These are phyloP conservation scores for Gallinago nigripennis DNA, from an alignment of 2,797 vertebrate species.

Conservation along the genomic window DNA sequence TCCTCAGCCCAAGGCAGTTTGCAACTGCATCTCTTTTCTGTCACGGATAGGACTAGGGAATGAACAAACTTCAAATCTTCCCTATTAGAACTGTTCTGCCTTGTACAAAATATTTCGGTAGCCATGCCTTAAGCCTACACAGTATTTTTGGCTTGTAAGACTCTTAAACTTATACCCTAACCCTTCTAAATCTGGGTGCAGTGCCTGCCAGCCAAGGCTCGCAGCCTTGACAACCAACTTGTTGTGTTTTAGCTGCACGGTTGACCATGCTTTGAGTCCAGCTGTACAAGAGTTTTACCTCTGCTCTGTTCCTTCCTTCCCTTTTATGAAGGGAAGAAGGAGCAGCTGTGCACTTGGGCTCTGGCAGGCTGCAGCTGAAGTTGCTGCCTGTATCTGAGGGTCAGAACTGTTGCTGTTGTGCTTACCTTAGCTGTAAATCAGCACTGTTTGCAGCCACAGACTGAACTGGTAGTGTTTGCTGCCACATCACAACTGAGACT, in stretches of 20 bases:
- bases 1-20: neutral
- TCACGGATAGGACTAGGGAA: accelerated
- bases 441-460: neutral
- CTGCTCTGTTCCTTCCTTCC: neutral
- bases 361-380: neutral
- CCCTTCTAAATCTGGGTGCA: neutral
- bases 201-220: neutral
- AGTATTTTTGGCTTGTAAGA: neutral
- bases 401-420: neutral
- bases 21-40: neutral
- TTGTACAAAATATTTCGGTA: neutral
- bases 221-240: neutral
- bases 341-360: neutral
- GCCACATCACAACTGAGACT: neutral
- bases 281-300: neutral
- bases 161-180: neutral
- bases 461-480: neutral
- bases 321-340: neutral
- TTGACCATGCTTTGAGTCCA: neutral
- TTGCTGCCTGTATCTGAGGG: neutral
- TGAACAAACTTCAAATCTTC: neutral
- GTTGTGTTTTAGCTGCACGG: too few relatives aligned
- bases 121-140: neutral
- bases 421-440: neutral
- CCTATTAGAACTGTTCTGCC: neutral